A percentile compares a stretch with the other conserved stretches of the same genome.
Conservation (phyloP, 2,113 vertebrate species). For the Microtus richardsoni region DNA sequence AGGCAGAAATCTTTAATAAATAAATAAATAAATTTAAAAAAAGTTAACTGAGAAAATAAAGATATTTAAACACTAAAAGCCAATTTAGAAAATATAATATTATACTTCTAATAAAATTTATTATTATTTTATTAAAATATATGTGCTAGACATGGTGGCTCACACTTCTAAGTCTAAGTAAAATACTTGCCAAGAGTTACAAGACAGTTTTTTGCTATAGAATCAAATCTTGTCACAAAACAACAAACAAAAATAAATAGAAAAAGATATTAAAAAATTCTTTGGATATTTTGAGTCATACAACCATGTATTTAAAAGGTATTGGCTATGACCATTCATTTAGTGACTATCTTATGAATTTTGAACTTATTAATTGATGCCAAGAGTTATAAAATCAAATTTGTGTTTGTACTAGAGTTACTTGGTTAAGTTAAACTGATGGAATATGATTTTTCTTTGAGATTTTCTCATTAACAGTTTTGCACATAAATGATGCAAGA, state of each 20-base stretch:
- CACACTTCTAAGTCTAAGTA: neutral
- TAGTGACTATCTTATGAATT: neutral
- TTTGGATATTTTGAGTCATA: neutral
- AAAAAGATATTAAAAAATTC: neutral
- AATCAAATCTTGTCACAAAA: neutral
- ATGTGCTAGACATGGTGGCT: neutral
- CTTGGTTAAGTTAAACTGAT: neutral
- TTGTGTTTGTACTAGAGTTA: neutral
- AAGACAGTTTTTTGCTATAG: too few relatives aligned
- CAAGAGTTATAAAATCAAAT: neutral
- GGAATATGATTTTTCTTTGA: neutral
- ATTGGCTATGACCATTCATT: rapidly evolving
- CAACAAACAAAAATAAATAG: neutral
- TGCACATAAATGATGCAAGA: neutral
- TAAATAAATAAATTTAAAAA: too few relatives aligned
- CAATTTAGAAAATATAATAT: neutral
- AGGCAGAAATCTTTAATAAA: too few relatives aligned
- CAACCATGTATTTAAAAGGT: neutral
- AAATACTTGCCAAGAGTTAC: too few relatives aligned
- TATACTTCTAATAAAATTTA: neutral
- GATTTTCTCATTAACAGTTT: neutral
- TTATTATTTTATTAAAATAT: neutral
- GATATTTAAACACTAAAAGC: neutral
- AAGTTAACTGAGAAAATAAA: neutral
- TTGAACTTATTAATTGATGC: neutral